Evolutionary conservation across 2,888 invertebrate species (phyloP).

Genomic region (Zaprionus obscuricornis): DNA sequence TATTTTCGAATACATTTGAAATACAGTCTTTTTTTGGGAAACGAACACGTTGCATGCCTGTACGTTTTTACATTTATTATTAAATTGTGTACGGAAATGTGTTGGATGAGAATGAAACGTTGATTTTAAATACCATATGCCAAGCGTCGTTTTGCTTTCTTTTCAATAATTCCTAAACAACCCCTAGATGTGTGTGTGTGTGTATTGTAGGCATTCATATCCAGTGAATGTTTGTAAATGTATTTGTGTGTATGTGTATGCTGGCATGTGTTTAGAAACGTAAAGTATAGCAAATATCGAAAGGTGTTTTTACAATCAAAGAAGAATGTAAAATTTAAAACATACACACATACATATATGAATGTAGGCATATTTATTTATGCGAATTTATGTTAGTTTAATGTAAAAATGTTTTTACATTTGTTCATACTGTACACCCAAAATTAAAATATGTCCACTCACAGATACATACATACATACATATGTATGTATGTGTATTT

Average conservation of each 20-base stretch:
- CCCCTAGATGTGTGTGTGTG: constrained; percentile 40
- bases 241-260: no score
- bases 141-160: constrained; percentile 38
- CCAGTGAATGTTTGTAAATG: constrained; percentile 6
- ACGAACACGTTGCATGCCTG: constrained; percentile 35
- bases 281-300: constrained; percentile 25
- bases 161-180: constrained; percentile 43
- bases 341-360: background rate
- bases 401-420: no score
- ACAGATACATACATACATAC: background rate
- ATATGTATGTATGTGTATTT: background rate
- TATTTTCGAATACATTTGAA: constrained; percentile 64
- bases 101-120: constrained; percentile 54
- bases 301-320: constrained; percentile 28
- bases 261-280: no score
- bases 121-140: constrained; percentile 61
- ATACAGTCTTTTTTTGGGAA: background rate
- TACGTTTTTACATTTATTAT: constrained; percentile 47
- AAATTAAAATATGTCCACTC: background rate
- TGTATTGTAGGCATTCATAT: background rate
- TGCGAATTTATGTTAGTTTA: no score
- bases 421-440: constrained; percentile 16
- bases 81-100: constrained; percentile 44
- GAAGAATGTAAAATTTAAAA: no score
- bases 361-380: no score